Base-by-base conservation (phyloP, 1,140 invertebrate species). In the Tetraneura akinire region DNA sequence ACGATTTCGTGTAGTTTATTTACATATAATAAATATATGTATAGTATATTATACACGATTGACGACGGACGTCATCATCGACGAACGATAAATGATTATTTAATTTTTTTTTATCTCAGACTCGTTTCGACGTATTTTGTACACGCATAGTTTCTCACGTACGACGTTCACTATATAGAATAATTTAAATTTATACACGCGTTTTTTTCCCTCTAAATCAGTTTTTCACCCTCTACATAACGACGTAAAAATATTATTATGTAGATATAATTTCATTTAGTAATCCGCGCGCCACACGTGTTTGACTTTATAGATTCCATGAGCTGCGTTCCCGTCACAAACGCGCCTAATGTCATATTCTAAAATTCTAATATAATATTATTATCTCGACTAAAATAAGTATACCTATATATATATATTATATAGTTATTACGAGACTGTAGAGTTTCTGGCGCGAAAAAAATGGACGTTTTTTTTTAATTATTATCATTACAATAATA, bases 181-280 rank as follows among this genome's bases (percentile, higher is more conserved):
- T 23, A 53, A 18, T 13, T 11, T 53, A 53, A n/a, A 53, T 53
- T 53, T 53, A 53, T n/a, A 53, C 51, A 53, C 55, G 23, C 21
- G 53, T 26, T 9, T n/a, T 13, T n/a, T 26, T 13, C 2, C 11
- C 5, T 16, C 51, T 29, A 51, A 71, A 71, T 71, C 68, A 29
- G 68, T 71, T 71, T 49, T 51, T 71, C 68, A 71, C 68, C 68
- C 68, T 70, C 68, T 32, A 68, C 8, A n/a, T n/a, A n/a, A n/a
- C n/a, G n/a, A n/a, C n/a, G n/a, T n/a, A n/a, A n/a, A n/a, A n/a
- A n/a, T n/a, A n/a, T n/a, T n/a, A n/a, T n/a, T n/a, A n/a, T n/a
- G n/a, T n/a, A n/a, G n/a, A n/a, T n/a, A n/a, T n/a, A n/a, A n/a
- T n/a, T n/a, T n/a, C n/a, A n/a, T n/a, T n/a, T n/a, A n/a, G n/a